Percentiles rank a stretch among this genome's conserved stretches.
Conservation (phyloP, 1,140 invertebrate species). For the Heterodera carotae region DNA sequence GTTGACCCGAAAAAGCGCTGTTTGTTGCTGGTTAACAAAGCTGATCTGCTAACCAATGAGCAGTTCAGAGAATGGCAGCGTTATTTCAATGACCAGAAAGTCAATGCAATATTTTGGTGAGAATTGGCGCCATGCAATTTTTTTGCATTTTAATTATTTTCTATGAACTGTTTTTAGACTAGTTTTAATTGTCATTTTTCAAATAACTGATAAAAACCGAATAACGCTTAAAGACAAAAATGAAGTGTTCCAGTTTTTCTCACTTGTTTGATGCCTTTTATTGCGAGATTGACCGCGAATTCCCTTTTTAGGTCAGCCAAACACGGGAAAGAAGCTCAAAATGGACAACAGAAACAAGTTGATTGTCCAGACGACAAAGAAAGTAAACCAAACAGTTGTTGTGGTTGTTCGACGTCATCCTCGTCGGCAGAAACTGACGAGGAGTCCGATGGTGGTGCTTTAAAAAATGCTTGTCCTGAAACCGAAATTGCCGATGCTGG, state of each 20-base stretch:
- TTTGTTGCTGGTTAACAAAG: slow-evolving; percentile 89
- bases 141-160: neutral
- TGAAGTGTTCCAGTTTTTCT: too few relatives aligned
- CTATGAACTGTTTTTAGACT: neutral
- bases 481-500: too few relatives aligned
- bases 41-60: slow-evolving; percentile 82
- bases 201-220: too few relatives aligned
- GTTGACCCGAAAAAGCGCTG: slow-evolving; percentile 76
- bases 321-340: neutral
- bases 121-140: neutral
- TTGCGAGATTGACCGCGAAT: too few relatives aligned
- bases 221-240: too few relatives aligned
- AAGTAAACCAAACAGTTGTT: too few relatives aligned
- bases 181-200: too few relatives aligned
- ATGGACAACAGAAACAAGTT: neutral
- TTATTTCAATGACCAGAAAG: slow-evolving; percentile 77
- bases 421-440: neutral
- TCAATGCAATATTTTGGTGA: slow-evolving; percentile 78
- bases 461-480: neutral
- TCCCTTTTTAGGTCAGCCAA: slow-evolving; percentile 10
- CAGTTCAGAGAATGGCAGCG: slow-evolving; percentile 83
- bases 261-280: too few relatives aligned
- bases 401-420: too few relatives aligned
- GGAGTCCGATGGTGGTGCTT: neutral
- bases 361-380: neutral